phyloP scores from a whole-genome alignment of 2,113 vertebrate genomes.

The Burhinus bistriatus region DNA sequence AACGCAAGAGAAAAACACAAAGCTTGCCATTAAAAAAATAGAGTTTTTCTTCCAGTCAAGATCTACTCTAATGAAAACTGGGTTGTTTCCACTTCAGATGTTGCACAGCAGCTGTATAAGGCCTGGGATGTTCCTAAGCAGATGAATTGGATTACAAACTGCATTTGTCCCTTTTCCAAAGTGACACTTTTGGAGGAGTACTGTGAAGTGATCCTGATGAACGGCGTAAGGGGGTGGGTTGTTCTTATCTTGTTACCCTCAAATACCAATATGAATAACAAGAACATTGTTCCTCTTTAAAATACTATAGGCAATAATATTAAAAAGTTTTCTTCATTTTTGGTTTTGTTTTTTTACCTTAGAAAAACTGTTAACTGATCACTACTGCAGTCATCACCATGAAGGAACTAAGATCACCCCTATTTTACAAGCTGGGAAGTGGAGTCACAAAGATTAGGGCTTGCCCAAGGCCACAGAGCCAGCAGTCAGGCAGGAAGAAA shows the following conservation, averaged over 20 bases:
- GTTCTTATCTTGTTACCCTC: neutral
- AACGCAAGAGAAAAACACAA: fast-evolving
- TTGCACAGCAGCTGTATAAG: neutral
- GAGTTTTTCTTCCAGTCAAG: neutral
- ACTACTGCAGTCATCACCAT: neutral
- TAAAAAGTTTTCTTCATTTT: neutral
- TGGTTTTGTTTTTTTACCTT: neutral
- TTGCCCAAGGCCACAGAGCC: neutral
- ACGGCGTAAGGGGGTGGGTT: neutral
- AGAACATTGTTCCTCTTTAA: neutral
- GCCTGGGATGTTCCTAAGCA: neutral
- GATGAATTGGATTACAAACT: neutral
- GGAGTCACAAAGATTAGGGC: constrained; percentile 19
- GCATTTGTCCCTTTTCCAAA: neutral
- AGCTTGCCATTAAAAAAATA: neutral
- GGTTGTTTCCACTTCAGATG: neutral
- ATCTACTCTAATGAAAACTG: neutral
- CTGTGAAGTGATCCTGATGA: neutral
- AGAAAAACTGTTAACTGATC: neutral
- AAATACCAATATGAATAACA: neutral
- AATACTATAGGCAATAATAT: neutral
- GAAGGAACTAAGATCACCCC: neutral
- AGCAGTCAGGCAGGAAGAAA: neutral
- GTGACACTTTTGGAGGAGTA: neutral
- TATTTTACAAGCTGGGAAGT: constrained; percentile 28